phyloP scores from a whole-genome alignment of 2,113 vertebrate genomes.

The Erpornis zantholeuca region DNA sequence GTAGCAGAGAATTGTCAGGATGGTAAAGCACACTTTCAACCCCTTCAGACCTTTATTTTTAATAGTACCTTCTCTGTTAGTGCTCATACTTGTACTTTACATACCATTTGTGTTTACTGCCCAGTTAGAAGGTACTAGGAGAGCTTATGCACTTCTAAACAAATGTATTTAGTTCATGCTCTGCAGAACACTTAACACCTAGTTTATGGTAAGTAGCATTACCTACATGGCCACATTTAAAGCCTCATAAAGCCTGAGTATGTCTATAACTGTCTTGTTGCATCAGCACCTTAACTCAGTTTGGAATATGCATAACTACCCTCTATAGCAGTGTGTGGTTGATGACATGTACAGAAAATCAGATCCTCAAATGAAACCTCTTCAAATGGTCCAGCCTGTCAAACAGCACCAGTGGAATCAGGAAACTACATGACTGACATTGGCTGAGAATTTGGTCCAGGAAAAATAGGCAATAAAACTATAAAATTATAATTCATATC shows the following conservation, averaged over 20 bases:
- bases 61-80: neutral
- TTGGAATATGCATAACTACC: neutral
- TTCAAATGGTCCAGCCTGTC: neutral
- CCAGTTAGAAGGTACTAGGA: neutral
- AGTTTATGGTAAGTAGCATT: neutral
- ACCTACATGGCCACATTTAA: neutral
- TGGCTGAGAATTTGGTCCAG: neutral
- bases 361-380: neutral
- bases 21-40: neutral
- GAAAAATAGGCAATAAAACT: neutral
- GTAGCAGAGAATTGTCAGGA: neutral
- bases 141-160: neutral
- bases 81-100: neutral
- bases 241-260: neutral
- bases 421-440: neutral
- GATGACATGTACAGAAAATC: neutral
- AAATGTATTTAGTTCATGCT: neutral
- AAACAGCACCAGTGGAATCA: neutral
- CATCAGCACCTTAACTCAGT: neutral
- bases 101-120: neutral
- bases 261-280: neutral
- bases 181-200: neutral
- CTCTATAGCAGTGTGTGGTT: neutral
- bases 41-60: neutral
- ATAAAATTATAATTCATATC: neutral